phyloP scores from a whole-genome alignment of 2,113 vertebrate species.

The Sphyrna mokarran region DNA sequence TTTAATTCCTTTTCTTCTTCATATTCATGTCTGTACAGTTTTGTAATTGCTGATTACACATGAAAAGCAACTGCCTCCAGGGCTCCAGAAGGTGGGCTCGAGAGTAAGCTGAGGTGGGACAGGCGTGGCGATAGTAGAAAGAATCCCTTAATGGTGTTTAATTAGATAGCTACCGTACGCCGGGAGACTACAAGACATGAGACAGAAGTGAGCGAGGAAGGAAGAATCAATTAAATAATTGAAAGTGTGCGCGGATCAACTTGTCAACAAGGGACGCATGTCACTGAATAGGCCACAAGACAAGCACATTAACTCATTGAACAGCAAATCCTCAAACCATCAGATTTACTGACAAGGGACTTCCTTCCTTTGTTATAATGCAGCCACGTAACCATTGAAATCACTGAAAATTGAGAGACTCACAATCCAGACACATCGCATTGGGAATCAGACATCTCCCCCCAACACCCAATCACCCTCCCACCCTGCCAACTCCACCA shows the following conservation, averaged over 20 bases:
- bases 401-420: not conserved
- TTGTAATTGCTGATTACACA: constrained; percentile 31
- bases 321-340: not conserved
- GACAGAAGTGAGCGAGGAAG: not conserved
- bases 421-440: not conserved
- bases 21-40: constrained; percentile 19
- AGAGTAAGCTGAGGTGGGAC: not conserved
- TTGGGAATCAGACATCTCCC: not conserved
- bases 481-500: not conserved
- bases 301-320: not conserved
- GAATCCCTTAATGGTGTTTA: constrained; percentile 30
- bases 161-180: not conserved
- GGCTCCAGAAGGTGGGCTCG: not conserved
- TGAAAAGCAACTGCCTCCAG: not conserved
- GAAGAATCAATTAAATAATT: constrained; percentile 32
- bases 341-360: not conserved
- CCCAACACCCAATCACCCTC: not conserved
- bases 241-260: constrained; percentile 14
- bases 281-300: not conserved
- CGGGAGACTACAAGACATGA: not conserved
- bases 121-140: not conserved
- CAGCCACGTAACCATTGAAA: not conserved
- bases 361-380: not conserved
- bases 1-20: not conserved
- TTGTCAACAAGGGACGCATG: not conserved